Percentiles rank a stretch among this genome's conserved stretches.
These are phyloP conservation scores for Pheosia tremula DNA, from an alignment of 2,888 invertebrate species.

Conservation along the genomic window DNA sequence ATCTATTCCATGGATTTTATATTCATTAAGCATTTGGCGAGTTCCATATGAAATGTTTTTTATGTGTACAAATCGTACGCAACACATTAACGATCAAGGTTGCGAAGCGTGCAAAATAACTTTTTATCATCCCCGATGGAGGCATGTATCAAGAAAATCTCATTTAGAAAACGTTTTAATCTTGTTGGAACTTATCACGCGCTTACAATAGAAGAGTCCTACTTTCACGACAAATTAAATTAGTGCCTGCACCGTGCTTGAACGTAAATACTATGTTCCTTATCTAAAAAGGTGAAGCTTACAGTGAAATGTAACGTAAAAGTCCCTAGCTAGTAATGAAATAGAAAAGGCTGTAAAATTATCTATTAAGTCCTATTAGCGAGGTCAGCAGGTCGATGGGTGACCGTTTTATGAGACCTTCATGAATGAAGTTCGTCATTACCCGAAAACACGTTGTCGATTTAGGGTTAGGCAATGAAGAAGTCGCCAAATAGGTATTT, in stretches of 20 bases:
- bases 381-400: slow-evolving; percentile 5
- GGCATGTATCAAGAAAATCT: background rate
- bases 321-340: slow-evolving; percentile 13
- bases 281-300: slow-evolving; percentile 41
- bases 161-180: background rate
- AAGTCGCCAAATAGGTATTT: slow-evolving; percentile 4
- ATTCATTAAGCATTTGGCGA: background rate
- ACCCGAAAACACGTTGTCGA: slow-evolving; percentile 1
- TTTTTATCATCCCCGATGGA: slow-evolving; percentile 2
- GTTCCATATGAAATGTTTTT: background rate
- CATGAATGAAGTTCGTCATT: background rate
- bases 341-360: background rate
- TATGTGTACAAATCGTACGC: background rate
- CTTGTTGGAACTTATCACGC: slow-evolving; percentile 21
- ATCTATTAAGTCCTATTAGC: slow-evolving; percentile 1
- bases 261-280: slow-evolving; percentile 39
- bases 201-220: slow-evolving; percentile 42
- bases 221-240: slow-evolving; percentile 51
- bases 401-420: background rate
- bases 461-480: background rate
- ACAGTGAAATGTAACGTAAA: slow-evolving; percentile 17
- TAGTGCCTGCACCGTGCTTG: slow-evolving; percentile 40
- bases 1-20: background rate
- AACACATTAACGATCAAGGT: slow-evolving; percentile 2
- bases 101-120: slow-evolving; percentile 3